phyloP scores from a whole-genome alignment of 1,140 invertebrate genomes.

The Drosophila saltans region DNA sequence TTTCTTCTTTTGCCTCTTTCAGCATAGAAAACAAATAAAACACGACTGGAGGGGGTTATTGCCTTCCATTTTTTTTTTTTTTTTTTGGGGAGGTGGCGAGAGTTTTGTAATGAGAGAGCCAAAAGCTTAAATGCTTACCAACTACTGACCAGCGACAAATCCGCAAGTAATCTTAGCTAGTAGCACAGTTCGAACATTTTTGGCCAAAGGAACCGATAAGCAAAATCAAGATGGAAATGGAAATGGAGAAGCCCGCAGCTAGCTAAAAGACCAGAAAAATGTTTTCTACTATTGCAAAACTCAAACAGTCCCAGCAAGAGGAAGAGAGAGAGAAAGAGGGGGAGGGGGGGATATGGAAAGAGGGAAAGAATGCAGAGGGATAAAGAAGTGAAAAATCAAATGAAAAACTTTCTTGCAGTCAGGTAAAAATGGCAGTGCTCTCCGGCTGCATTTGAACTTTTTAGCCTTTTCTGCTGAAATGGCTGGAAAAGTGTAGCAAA shows the following conservation, averaged over 20 bases:
- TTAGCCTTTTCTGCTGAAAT: conserved; percentile 80
- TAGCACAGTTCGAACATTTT: conserved; percentile 71
- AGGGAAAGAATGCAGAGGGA: neutral
- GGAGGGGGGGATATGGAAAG: neutral
- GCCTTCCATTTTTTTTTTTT: neutral
- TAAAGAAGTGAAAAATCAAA: conserved; percentile 68
- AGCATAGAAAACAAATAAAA: conserved; percentile 78
- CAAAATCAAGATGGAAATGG: conserved; percentile 18
- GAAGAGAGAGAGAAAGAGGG: too few species aligned
- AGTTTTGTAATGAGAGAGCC: conserved; percentile 48
- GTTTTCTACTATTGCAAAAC: conserved; percentile 62
- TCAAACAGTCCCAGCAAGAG: conserved; percentile 32
- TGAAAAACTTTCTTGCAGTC: conserved; percentile 80
- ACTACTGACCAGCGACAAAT: conserved; percentile 73
- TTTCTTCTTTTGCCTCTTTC: conserved; percentile 8
- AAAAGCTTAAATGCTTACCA: conserved; percentile 45
- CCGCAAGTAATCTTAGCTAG: conserved; percentile 69
- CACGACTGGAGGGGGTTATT: conserved; percentile 32
- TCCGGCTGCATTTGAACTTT: conserved; percentile 74
- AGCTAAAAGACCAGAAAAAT: conserved; percentile 75
- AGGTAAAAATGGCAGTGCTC: conserved; percentile 75
- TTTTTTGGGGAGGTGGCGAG: neutral
- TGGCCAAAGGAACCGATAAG: conserved; percentile 61
- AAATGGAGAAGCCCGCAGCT: conserved; percentile 54
- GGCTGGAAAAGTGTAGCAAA: conserved; percentile 55